These are phyloP conservation scores for Empidonax traillii DNA, from an alignment of 2,113 vertebrate species.

Conservation along the genomic window DNA sequence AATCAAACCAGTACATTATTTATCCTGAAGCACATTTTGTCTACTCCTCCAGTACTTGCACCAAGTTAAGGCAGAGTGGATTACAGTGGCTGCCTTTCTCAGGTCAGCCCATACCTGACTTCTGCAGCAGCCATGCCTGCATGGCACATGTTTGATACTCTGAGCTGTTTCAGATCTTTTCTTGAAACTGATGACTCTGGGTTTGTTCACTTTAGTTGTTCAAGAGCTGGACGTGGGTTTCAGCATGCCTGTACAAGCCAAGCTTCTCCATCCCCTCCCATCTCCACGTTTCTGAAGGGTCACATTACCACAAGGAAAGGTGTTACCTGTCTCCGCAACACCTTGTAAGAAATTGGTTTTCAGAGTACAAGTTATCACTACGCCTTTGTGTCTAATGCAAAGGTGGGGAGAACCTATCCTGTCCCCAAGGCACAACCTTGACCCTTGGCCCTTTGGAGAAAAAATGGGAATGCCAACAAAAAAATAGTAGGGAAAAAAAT, in stretches of 20 bases:
- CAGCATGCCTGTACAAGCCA: background rate
- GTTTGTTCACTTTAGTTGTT: background rate
- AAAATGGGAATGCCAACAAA: background rate
- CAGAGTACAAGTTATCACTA: background rate
- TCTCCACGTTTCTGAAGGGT: accelerated
- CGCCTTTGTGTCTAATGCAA: background rate
- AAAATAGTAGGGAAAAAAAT: background rate
- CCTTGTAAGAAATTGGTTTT: background rate
- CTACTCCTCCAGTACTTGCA: background rate
- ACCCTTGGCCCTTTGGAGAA: background rate
- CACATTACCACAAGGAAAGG: too few relatives aligned
- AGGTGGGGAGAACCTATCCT: background rate
- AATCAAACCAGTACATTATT: background rate
- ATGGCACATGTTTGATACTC: background rate
- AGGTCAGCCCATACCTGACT: background rate
- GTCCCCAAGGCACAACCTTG: background rate
- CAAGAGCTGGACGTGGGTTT: background rate
- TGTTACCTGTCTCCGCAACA: background rate
- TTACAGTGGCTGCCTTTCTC: background rate
- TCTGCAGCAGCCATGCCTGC: background rate
- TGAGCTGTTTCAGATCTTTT: background rate
- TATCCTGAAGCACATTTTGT: background rate
- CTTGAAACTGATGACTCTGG: background rate
- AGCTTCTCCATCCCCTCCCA: background rate
- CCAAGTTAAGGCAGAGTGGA: background rate